phyloP scores from a whole-genome alignment of 1,140 invertebrate species.

The Aradophagus sp. region DNA sequence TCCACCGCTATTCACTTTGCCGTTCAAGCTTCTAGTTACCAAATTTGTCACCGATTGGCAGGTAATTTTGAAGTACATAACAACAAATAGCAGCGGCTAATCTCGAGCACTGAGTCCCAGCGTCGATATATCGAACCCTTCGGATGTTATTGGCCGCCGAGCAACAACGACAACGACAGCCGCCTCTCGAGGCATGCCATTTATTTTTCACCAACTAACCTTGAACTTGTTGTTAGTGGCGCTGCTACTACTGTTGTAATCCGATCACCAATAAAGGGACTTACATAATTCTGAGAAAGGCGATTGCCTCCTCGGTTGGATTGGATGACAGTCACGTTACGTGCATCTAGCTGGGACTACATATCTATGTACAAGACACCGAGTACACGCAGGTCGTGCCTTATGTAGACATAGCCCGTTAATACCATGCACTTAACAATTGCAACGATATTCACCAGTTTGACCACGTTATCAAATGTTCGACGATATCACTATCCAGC shows the following conservation, averaged over 20 bases:
- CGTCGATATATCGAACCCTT: constrained; percentile 44
- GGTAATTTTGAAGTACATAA: neutral
- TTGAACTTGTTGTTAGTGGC: constrained; percentile 58
- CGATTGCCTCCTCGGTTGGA: constrained; percentile 58
- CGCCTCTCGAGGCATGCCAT: constrained; percentile 39
- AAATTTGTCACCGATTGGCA: too few relatives aligned
- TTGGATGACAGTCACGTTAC: constrained; percentile 55
- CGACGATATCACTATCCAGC: constrained; percentile 27
- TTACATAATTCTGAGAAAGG: constrained; percentile 69
- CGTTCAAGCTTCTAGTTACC: too few relatives aligned
- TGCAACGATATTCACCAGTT: constrained; percentile 54
- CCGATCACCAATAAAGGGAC: constrained; percentile 69
- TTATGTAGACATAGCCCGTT: constrained; percentile 56
- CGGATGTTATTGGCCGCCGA: constrained; percentile 23
- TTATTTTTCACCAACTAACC: constrained; percentile 61
- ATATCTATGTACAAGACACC: constrained; percentile 54
- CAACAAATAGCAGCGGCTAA: constrained; percentile 8
- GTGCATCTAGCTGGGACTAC: constrained; percentile 53
- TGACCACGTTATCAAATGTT: constrained; percentile 49
- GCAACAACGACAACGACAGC: constrained; percentile 46
- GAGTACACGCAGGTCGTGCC: constrained; percentile 58
- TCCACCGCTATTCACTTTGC: too few relatives aligned
- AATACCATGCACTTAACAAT: constrained; percentile 56
- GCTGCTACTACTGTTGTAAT: constrained; percentile 63
- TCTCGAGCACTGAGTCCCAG: constrained; percentile 27